A percentile compares a stretch with the other conserved stretches of the same genome.
Conservation (phyloP, 2,113 vertebrate genomes). For the Camelus bactrianus region DNA sequence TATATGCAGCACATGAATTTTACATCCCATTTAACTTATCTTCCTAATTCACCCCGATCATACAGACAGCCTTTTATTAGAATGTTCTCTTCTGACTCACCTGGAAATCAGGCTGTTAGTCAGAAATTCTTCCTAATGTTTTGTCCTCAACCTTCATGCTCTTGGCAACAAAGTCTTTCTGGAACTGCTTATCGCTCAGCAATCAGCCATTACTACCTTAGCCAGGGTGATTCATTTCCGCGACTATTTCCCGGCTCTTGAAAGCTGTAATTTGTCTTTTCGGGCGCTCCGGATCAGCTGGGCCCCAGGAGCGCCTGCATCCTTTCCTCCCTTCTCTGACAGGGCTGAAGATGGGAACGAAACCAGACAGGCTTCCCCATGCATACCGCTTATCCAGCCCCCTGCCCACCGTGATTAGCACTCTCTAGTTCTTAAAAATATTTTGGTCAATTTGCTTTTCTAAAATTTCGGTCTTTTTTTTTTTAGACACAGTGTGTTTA, state of each 20-base stretch:
- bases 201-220: conserved; percentile 57
- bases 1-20: neutral
- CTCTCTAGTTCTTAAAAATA: neutral
- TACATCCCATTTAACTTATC: neutral
- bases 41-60: neutral
- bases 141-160: conserved; percentile 38
- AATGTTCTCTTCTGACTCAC: neutral
- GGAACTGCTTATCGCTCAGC: neutral
- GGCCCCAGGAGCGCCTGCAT: neutral
- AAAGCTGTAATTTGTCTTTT: conserved; percentile 70
- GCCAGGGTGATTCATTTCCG: conserved; percentile 73
- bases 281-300: neutral
- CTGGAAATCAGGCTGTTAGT: neutral
- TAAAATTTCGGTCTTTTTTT: neutral
- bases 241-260: conserved; percentile 61
- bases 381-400: neutral
- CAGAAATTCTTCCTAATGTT: neutral
- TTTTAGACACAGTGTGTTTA: neutral
- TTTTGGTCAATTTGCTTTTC: neutral
- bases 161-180: neutral
- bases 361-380: neutral
- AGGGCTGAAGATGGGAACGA: neutral
- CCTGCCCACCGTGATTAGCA: neutral
- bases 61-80: neutral
- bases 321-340: neutral